Evolutionary conservation across 2,888 invertebrate genomes (phyloP).

Genomic region (Atherix ibis): DNA sequence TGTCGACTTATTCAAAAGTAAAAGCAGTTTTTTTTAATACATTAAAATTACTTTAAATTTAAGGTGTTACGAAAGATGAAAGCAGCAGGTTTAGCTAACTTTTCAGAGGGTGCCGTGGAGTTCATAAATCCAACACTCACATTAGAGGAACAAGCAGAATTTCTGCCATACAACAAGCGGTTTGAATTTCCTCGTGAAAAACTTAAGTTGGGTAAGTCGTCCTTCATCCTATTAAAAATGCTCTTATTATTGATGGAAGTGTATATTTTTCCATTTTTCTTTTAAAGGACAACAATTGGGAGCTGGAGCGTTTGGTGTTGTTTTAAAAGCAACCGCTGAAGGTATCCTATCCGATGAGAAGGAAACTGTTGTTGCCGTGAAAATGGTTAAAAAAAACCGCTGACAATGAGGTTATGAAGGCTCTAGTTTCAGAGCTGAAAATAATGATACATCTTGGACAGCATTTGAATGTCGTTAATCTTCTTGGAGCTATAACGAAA

Average conservation of each 20-base stretch:
- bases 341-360: slow-evolving; percentile 62
- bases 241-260: no score
- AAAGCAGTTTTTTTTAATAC: no score
- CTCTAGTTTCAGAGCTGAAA: slow-evolving; percentile 82
- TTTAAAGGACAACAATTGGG: slow-evolving; percentile 71
- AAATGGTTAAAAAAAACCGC: slow-evolving; percentile 86
- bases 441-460: slow-evolving; percentile 91
- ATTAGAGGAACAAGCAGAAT: slow-evolving; percentile 82
- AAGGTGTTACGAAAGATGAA: slow-evolving; percentile 47
- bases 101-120: slow-evolving; percentile 63
- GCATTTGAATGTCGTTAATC: slow-evolving; percentile 87
- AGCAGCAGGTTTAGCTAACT: slow-evolving; percentile 56
- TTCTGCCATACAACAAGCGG: slow-evolving; percentile 77
- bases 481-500: slow-evolving; percentile 86
- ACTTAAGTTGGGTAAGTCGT: slow-evolving; percentile 62
- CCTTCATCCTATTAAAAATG: no score
- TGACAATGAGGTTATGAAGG: slow-evolving; percentile 60
- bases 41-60: no score
- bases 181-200: slow-evolving; percentile 86
- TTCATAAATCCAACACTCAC: slow-evolving; percentile 77
- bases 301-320: slow-evolving; percentile 89
- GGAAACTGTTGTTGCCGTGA: slow-evolving; percentile 76
- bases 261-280: no score
- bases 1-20: no score
- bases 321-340: slow-evolving; percentile 74